Evolutionary conservation across 2,888 invertebrate species (phyloP).

Genomic region (Cheilosia urbana): DNA sequence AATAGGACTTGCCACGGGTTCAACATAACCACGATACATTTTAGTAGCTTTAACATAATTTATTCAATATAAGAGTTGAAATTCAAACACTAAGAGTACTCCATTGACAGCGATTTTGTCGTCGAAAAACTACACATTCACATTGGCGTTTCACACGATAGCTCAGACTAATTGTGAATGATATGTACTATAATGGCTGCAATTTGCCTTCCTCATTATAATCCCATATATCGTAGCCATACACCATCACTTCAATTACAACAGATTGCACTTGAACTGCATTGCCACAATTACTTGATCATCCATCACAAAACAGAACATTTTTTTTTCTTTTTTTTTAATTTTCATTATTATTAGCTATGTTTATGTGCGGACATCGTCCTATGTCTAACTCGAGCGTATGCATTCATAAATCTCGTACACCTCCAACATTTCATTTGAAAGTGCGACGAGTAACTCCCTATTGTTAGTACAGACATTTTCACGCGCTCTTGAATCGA

Average conservation of each 20-base stretch:
- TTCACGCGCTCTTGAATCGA: not conserved
- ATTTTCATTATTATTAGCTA: not conserved
- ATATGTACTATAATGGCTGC: not conserved
- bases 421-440: not conserved
- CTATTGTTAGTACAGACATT: not conserved
- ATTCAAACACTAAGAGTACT: too few relatives aligned
- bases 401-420: not conserved
- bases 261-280: constrained; percentile 22
- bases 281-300: constrained; percentile 3
- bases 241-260: constrained; percentile 1
- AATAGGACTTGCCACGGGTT: too few relatives aligned
- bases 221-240: not conserved
- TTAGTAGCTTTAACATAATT: too few relatives aligned
- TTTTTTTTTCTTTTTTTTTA: not conserved
- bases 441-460: not conserved
- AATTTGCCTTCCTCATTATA: not conserved
- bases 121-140: too few relatives aligned
- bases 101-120: too few relatives aligned
- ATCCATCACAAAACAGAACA: not conserved
- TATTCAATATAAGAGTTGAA: too few relatives aligned
- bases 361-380: not conserved
- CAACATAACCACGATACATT: too few relatives aligned
- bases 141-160: too few relatives aligned
- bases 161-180: not conserved
- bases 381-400: not conserved